Percentiles rank a stretch among this genome's conserved stretches.
Evolutionary conservation across 2,113 vertebrate genomes (phyloP).

Genomic region (Zosterops japonicus): DNA sequence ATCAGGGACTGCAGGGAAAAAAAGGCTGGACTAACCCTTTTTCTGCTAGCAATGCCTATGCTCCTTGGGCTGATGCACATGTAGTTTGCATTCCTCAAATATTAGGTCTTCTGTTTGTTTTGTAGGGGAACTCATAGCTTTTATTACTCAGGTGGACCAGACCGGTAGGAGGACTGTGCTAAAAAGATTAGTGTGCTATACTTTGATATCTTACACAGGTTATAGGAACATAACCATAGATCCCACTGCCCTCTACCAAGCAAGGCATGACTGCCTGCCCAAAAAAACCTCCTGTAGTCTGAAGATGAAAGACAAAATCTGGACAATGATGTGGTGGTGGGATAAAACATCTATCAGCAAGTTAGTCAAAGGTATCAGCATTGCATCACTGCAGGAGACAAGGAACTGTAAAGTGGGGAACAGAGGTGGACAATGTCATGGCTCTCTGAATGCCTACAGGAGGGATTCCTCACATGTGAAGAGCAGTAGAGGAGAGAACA

Average conservation of each 20-base stretch:
- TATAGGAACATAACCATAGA: background rate
- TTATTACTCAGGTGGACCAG: background rate
- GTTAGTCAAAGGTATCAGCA: background rate
- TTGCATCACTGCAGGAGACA: background rate
- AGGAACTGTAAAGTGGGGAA: background rate
- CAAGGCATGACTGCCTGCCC: background rate
- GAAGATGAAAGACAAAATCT: background rate
- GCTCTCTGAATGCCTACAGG: background rate
- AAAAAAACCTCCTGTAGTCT: background rate
- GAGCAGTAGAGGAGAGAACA: background rate
- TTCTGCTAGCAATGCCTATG: background rate
- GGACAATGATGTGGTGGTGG: background rate
- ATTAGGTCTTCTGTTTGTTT: background rate
- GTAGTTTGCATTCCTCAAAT: background rate
- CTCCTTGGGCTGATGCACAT: background rate
- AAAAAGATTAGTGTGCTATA: background rate
- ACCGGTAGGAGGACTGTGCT: background rate
- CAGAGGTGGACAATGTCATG: background rate
- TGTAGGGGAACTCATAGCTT: background rate
- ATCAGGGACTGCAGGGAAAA: slow-evolving; percentile 33
- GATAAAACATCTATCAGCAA: background rate
- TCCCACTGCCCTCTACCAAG: background rate
- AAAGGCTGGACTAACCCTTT: slow-evolving; percentile 50
- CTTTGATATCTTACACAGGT: background rate
- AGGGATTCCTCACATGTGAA: background rate